phyloP scores from a whole-genome alignment of 2,113 vertebrate genomes.

The Oceanodroma tethys region DNA sequence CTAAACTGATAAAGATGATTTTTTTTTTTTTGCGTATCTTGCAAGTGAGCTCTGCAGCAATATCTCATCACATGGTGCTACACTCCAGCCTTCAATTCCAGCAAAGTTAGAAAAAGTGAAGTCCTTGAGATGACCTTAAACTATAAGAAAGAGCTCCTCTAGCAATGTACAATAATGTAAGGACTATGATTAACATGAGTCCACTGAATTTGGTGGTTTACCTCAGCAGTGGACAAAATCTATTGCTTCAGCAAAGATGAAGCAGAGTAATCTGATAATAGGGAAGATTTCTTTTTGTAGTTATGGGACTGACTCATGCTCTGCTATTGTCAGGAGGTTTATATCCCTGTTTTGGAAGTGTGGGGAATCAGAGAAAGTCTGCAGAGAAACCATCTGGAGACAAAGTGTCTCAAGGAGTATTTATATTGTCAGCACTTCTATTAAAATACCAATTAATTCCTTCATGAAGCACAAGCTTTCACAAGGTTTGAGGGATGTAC shows the following conservation, averaged over 20 bases:
- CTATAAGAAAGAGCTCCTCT: neutral
- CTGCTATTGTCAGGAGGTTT: conserved; percentile 46
- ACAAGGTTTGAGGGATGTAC: neutral
- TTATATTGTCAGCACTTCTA: conserved; percentile 42
- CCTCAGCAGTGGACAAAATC: neutral
- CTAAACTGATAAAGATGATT: neutral
- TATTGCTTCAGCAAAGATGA: neutral
- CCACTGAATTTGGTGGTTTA: neutral
- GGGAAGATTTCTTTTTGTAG: neutral
- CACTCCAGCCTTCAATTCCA: neutral
- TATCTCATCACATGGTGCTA: neutral
- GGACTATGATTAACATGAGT: fast-evolving
- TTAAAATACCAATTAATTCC: conserved; percentile 22
- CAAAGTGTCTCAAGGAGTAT: neutral
- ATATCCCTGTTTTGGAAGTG: conserved; percentile 14
- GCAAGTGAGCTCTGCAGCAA: neutral
- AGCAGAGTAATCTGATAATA: neutral
- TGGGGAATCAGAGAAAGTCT: conserved; percentile 20
- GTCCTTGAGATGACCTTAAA: neutral
- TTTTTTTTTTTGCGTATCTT: neutral
- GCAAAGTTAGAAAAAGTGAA: neutral
- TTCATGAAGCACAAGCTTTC: neutral
- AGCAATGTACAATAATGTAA: neutral
- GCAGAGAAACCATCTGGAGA: conserved; percentile 45
- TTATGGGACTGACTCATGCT: conserved; percentile 33